Base-by-base conservation (phyloP, 1,140 invertebrate genomes). In the Pissodes strobi region DNA sequence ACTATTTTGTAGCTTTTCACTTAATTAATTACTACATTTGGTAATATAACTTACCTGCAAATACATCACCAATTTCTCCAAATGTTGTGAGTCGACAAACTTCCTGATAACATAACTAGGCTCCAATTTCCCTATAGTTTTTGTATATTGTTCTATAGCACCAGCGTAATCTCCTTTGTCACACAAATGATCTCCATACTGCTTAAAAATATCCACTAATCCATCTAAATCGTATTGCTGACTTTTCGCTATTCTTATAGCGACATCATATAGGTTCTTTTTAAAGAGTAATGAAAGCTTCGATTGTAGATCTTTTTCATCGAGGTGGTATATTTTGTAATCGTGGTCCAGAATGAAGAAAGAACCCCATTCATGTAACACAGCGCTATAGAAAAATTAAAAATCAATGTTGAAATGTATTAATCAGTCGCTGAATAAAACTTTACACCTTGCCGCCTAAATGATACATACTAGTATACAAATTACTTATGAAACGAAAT, bases 151-250 rank as follows among this genome's bases (percentile, higher is more conserved):
- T 53, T 93, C 88, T 71, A 97, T 94, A 0, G 94, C 94, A 37
- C 90, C 90, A 80, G 91, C 88, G 69, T 92, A 86, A 76, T 96
- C 93, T 10, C 93, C 86, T 82, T 95, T 95, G n/a, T 85, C 85
- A 79, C 96, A 95, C 19, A 97, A 82, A 83, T 97, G 92, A 79
- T 97, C 94, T 10, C 93, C 95, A 82, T 96, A 97, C 73, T 94
- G 92, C 46, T 91, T 87, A 76, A 94, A 95, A 65, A 97, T 95
- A 75, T 94, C 91, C 9, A 72, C 70, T n/a, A 39, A 88, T 17
- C 70, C 91, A 74, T 95, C 92, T 0, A 86, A 83, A 82, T 96
- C 93, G 79, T 95, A 95, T 74, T 95, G 91, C 70, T 96, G 92
- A 72, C 85, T 90, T 78, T 95, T 94, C 0, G 94, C 94, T 67